Evolutionary conservation across 2,797 vertebrate species (phyloP).

Genomic region (Gallirallus australis): DNA sequence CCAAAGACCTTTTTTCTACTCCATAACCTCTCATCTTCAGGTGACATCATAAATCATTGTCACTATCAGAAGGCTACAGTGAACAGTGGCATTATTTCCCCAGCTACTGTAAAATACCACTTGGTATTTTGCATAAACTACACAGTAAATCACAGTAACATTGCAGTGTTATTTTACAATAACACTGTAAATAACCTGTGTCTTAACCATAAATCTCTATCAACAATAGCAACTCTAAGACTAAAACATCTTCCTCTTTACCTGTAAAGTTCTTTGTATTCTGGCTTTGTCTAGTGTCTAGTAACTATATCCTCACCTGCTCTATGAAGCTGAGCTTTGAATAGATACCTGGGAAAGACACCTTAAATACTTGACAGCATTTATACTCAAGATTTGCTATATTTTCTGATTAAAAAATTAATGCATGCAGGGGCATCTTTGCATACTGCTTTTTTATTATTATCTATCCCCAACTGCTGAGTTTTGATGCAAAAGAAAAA

Average conservation of each 20-base stretch:
- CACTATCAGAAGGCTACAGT: not conserved
- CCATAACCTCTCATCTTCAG: conserved; percentile 20
- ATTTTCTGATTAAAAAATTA: conserved; percentile 39
- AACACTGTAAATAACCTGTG: conserved; percentile 67
- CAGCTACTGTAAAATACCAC: conserved; percentile 52
- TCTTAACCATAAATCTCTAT: conserved; percentile 51
- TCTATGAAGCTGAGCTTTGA: conserved; percentile 42
- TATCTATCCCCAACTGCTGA: not conserved
- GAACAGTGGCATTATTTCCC: conserved; percentile 43
- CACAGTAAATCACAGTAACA: conserved; percentile 66
- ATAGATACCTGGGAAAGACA: not conserved
- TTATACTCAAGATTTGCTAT: not conserved
- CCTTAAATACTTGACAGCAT: conserved; percentile 20
- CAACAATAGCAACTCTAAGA: conserved; percentile 1
- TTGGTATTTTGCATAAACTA: conserved; percentile 69
- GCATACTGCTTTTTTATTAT: conserved; percentile 18
- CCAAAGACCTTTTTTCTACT: not conserved
- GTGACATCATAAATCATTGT: conserved; percentile 63
- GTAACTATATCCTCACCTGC: not conserved
- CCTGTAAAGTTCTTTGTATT: not conserved
- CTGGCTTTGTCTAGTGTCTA: not conserved
- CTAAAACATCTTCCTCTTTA: conserved; percentile 22
- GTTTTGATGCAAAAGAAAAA: conserved; percentile 48
- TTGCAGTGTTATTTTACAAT: conserved; percentile 52
- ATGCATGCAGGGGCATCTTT: not conserved